Evolutionary conservation across 2,888 invertebrate genomes (phyloP), one percentile per base, ranked within the genome.

Genomic region (Drosophila aldrichi): DNA sequence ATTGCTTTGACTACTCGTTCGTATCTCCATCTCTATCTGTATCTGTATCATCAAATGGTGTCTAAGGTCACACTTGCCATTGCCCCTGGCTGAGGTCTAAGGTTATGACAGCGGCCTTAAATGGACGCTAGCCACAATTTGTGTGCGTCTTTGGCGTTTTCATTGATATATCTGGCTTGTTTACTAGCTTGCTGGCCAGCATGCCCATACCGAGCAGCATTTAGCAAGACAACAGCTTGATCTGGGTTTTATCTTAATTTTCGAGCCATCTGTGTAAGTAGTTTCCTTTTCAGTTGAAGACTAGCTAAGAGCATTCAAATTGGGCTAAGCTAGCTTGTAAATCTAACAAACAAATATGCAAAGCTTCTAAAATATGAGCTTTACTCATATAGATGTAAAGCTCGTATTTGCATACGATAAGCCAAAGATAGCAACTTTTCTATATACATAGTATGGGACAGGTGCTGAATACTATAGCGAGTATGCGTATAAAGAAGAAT

Each of bases 1-100:
- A 10, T 65, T 79, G 65, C 48, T 25, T 56, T 49, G 41, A 43
- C 25, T 25, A 48, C 14, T 18, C 18, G 52, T 48, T 58, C 25
- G 32, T 51, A 36, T 51, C 51, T 20, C 34, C 34, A 51, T 51
- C 51, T 51, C 34, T 34, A 34, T 51, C 34, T 36, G 43, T 36
- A 36, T 74, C 14, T 60, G 32, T 48, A 54, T 32, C 63, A 55
- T 54, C 44, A 63, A 56, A 63, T 61, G 29, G 18, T 60, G 69
- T 74, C 55, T 78, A 63, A 79, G 79, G 79, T 79, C 64, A 68
- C 44, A 70, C 66, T 60, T 59, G 58, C 61, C 52, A 51, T 43
- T 49, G 59, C 44, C 68, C 59, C 69, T 41, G 66, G 43, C 52
- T 65, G 12, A 52, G 58, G 55, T 62, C 70, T 77, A n/a, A 63